Evolutionary conservation across 23 tunicate genomes (phyloP).

Genomic region (Ascidia mentula): DNA sequence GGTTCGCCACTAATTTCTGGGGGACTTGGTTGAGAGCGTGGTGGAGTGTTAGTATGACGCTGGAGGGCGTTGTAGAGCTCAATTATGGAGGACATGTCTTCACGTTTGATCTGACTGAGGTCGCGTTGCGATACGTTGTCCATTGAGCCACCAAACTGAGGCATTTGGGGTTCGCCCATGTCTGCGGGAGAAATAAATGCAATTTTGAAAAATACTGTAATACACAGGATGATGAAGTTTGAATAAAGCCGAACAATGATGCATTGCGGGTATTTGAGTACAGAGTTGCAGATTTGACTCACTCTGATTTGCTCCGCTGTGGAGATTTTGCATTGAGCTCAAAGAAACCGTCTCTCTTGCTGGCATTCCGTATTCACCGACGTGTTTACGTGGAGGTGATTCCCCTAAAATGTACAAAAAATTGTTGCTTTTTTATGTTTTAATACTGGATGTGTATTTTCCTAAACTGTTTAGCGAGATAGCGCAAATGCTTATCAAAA

Average conservation of each 20-base stretch:
- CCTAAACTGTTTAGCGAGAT: too few species aligned
- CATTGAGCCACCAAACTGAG: background rate
- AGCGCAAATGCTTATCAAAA: too few species aligned
- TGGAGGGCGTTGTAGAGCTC: constrained; percentile 51
- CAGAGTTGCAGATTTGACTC: background rate
- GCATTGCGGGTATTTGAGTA: background rate
- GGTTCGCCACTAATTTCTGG: background rate
- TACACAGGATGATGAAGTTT: background rate
- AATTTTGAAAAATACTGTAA: background rate
- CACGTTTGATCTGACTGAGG: background rate
- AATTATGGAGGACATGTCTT: constrained; percentile 39
- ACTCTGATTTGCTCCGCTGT: background rate
- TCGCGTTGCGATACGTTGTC: background rate
- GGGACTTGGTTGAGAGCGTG: constrained; percentile 15
- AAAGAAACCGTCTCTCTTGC: background rate
- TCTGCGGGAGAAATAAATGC: background rate
- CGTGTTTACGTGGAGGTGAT: background rate
- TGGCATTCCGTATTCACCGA: background rate
- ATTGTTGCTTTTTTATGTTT: too few species aligned
- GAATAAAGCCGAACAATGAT: background rate
- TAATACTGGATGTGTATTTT: too few species aligned
- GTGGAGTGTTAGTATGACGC: constrained; percentile 6
- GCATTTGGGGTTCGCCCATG: background rate
- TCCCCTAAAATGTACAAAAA: constrained; percentile 7
- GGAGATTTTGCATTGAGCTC: background rate